Percentiles rank a stretch among this genome's conserved stretches.
Conservation (phyloP, 1,140 invertebrate species). For the Diachasma alloeum region DNA sequence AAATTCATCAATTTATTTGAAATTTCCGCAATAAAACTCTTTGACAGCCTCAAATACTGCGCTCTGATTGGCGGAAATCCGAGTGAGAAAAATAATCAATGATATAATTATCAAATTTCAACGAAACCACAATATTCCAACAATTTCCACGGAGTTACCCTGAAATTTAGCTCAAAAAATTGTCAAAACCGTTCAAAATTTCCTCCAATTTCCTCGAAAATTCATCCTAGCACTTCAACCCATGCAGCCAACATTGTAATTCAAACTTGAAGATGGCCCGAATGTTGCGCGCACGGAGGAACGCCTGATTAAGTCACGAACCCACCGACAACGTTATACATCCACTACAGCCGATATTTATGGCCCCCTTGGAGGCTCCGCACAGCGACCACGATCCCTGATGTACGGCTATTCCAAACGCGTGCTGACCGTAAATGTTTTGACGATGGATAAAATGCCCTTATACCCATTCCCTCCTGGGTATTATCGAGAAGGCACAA, state of each 20-base stretch:
- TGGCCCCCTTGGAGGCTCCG: slow-evolving; percentile 6
- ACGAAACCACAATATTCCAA: too few species aligned
- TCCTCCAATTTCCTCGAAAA: too few species aligned
- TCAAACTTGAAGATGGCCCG: slow-evolving; percentile 23
- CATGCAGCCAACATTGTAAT: neutral
- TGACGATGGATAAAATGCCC: slow-evolving; percentile 7
- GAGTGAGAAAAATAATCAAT: too few species aligned
- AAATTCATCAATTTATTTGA: too few species aligned
- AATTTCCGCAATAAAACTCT: too few species aligned
- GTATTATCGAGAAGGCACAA: neutral
- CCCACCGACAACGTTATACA: slow-evolving; percentile 6
- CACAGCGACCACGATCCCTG: slow-evolving; percentile 2
- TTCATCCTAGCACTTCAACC: too few species aligned
- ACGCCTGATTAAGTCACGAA: slow-evolving; percentile 51
- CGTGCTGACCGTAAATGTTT: slow-evolving; percentile 27
- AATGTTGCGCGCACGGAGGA: slow-evolving; percentile 25
- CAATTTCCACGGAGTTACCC: too few species aligned
- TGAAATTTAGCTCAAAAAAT: neutral
- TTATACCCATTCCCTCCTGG: neutral
- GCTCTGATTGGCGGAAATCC: too few species aligned
- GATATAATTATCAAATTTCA: too few species aligned
- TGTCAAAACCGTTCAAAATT: too few species aligned
- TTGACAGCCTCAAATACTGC: too few species aligned
- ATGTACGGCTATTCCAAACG: slow-evolving; percentile 7
- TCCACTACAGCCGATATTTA: slow-evolving; percentile 10